These are phyloP conservation scores for Sinonovacula constricta DNA, from an alignment of 1,140 invertebrate genomes.

Conservation along the genomic window DNA sequence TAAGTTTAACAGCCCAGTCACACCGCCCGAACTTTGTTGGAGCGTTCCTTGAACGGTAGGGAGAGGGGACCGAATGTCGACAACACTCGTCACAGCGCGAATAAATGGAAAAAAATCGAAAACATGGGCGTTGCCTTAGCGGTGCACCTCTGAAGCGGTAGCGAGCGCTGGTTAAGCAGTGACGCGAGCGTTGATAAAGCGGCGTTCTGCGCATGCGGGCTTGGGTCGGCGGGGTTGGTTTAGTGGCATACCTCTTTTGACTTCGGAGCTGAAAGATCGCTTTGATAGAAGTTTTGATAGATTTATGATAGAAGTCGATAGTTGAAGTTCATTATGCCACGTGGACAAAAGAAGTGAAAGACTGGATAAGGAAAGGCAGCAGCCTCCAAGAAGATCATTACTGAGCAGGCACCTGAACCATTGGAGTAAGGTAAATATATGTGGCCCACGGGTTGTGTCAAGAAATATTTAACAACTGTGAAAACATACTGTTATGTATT, in stretches of 20 bases:
- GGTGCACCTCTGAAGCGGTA: slow-evolving; percentile 11
- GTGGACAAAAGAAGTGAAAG: not conserved
- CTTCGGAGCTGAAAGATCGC: slow-evolving; percentile 24
- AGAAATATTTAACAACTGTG: slow-evolving; percentile 25
- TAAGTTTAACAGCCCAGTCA: slow-evolving; percentile 28
- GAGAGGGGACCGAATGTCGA: slow-evolving; percentile 24
- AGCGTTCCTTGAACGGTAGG: slow-evolving; percentile 30
- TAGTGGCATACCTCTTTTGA: slow-evolving; percentile 35
- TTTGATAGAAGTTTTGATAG: slow-evolving; percentile 12
- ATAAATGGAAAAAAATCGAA: slow-evolving; percentile 20
- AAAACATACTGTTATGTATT: slow-evolving; percentile 21
- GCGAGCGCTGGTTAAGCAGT: slow-evolving; percentile 23
- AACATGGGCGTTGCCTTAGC: slow-evolving; percentile 30
- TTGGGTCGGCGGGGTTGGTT: slow-evolving; percentile 9
- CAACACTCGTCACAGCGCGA: slow-evolving; percentile 23
- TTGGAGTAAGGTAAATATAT: slow-evolving; percentile 9
- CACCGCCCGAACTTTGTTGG: slow-evolving; percentile 29
- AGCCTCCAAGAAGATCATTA: no score
- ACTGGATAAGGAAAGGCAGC: no score
- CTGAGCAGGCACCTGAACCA: no score
- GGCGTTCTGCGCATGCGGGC: slow-evolving; percentile 35
- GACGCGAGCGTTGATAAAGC: slow-evolving; percentile 28
- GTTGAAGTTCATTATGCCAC: not conserved
- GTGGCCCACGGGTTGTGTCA: slow-evolving; percentile 12
- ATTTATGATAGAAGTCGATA: not conserved